Conservation (phyloP, 1,140 invertebrate genomes). For the Choristoneura fumiferana region DNA sequence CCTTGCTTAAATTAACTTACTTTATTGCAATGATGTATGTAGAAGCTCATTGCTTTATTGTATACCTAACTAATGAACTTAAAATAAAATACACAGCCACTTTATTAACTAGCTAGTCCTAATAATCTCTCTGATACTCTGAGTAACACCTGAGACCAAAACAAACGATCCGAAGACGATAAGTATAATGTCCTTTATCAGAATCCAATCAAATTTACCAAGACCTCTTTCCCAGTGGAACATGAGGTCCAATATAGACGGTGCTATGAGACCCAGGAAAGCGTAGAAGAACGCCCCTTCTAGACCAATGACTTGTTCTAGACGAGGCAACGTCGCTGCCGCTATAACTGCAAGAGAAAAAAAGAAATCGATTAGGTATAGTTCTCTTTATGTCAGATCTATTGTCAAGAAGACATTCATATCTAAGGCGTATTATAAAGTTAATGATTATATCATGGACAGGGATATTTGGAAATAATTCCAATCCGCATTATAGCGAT, state of each 20-base stretch:
- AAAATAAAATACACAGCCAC: background rate
- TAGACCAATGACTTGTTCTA: constrained; percentile 92
- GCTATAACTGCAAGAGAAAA: constrained; percentile 82
- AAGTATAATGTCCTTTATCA: constrained; percentile 83
- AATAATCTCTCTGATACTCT: constrained; percentile 67
- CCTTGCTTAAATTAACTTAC: too few relatives aligned
- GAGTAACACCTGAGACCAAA: constrained; percentile 62
- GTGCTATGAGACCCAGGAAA: constrained; percentile 90
- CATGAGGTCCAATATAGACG: constrained; percentile 89
- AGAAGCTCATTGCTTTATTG: too few relatives aligned
- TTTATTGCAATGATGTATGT: too few relatives aligned
- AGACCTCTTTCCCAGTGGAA: constrained; percentile 82
- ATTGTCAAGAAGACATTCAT: too few relatives aligned
- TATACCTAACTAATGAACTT: too few relatives aligned
- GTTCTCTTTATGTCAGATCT: too few relatives aligned
- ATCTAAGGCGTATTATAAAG: too few relatives aligned
- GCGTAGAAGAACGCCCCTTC: constrained; percentile 94
- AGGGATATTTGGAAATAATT: too few relatives aligned
- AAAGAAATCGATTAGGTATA: too few relatives aligned
- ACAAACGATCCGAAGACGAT: constrained; percentile 59
- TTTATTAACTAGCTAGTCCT: constrained; percentile 31
- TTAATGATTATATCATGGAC: too few relatives aligned
- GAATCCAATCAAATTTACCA: constrained; percentile 81
- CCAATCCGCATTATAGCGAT: too few relatives aligned
- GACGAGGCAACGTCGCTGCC: constrained; percentile 86